A percentile compares a stretch with the other conserved stretches of the same genome.
phyloP scores from a whole-genome alignment of 2,797 vertebrate species.

The Anas acuta region DNA sequence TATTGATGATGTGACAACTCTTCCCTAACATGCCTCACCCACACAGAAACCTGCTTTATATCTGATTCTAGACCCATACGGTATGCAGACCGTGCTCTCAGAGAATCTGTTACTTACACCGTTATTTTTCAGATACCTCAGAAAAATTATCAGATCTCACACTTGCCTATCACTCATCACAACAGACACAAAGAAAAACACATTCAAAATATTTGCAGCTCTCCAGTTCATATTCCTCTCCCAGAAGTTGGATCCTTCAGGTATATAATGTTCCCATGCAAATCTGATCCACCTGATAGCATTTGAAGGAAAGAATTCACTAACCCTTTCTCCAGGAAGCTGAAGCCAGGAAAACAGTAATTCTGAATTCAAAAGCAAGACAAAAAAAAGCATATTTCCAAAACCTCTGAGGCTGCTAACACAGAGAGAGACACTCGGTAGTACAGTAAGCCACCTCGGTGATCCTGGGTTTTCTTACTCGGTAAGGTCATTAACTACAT shows the following conservation, averaged over 20 bases:
- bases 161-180: background rate
- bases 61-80: background rate
- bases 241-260: background rate
- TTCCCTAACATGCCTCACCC: background rate
- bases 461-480: conserved; percentile 11
- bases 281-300: background rate
- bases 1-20: background rate
- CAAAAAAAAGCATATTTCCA: background rate
- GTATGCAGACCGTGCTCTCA: background rate
- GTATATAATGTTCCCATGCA: background rate
- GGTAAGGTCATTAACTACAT: conserved; percentile 37
- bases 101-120: background rate
- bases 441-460: background rate
- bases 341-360: background rate
- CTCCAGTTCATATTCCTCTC: background rate
- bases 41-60: background rate
- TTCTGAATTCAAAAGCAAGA: background rate
- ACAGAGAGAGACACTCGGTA: background rate
- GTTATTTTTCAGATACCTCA: background rate
- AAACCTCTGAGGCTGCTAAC: conserved; percentile 11
- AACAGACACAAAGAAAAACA: background rate
- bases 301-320: conserved; percentile 22
- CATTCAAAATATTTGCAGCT: background rate
- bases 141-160: background rate
- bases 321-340: conserved; percentile 11